Evolutionary conservation across 1,140 invertebrate genomes (phyloP).

Genomic region (Drosophila grimshawi): DNA sequence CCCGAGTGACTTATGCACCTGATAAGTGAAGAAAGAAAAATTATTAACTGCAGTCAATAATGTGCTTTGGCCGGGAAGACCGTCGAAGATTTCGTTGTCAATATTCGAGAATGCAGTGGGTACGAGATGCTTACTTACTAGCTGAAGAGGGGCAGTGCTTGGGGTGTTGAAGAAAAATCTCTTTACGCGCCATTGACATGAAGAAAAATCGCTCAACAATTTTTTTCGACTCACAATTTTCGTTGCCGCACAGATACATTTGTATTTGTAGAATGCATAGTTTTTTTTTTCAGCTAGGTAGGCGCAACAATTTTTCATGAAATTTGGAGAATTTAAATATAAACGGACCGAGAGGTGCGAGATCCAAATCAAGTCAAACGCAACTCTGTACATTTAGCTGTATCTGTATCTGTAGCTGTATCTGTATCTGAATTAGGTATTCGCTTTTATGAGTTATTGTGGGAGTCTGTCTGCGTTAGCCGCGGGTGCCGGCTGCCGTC

Average conservation of each 20-base stretch:
- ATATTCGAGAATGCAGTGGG: neutral
- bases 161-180: slow-evolving; percentile 62
- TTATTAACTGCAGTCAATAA: slow-evolving; percentile 42
- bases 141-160: neutral
- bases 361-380: slow-evolving; percentile 57
- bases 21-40: slow-evolving; percentile 24
- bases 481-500: slow-evolving; percentile 54
- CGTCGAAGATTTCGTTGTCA: slow-evolving; percentile 40
- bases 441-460: slow-evolving; percentile 78
- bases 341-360: slow-evolving; percentile 72
- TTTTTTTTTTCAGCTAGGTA: slow-evolving; percentile 37
- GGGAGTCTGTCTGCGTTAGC: slow-evolving; percentile 71
- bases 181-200: slow-evolving; percentile 63
- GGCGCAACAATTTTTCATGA: slow-evolving; percentile 62
- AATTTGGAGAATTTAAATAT: slow-evolving; percentile 75
- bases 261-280: slow-evolving; percentile 24
- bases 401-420: slow-evolving; percentile 36
- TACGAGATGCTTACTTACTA: no score
- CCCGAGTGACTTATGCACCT: slow-evolving; percentile 13
- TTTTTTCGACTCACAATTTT: slow-evolving; percentile 77
- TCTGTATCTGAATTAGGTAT: slow-evolving; percentile 26
- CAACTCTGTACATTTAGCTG: slow-evolving; percentile 14
- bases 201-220: slow-evolving; percentile 82
- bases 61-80: slow-evolving; percentile 42
- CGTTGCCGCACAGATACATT: neutral